Evolutionary conservation across 2,888 invertebrate genomes (phyloP).

Genomic region (Scaptomyza reducta): DNA sequence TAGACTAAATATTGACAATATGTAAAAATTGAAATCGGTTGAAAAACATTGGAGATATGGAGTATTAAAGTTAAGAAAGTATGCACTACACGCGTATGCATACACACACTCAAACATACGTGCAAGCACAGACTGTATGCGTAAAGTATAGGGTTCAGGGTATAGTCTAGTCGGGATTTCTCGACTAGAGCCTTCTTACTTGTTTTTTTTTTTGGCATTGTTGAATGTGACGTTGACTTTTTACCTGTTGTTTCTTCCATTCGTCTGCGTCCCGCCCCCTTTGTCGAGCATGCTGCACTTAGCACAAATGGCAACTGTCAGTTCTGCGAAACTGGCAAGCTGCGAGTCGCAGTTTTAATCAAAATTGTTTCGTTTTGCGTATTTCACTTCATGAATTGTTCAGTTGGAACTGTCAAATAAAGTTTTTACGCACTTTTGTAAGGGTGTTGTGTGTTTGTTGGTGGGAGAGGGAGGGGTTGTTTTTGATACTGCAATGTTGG

Average conservation of each 20-base stretch:
- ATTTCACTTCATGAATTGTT: slow-evolving; percentile 71
- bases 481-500: slow-evolving; percentile 55
- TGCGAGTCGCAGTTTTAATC: slow-evolving; percentile 74
- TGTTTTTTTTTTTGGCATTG: slow-evolving; percentile 21
- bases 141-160: no score
- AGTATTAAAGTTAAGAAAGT: no score
- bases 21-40: no score
- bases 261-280: not conserved
- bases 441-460: not conserved
- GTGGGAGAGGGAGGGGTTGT: slow-evolving; percentile 3
- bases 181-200: no score
- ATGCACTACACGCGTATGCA: no score
- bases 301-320: slow-evolving; percentile 63
- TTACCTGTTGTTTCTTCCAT: slow-evolving; percentile 13
- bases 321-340: slow-evolving; percentile 49
- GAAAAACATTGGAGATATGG: no score
- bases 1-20: no score
- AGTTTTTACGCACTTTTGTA: slow-evolving; percentile 67
- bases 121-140: no score
- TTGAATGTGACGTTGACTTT: slow-evolving; percentile 18
- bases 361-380: slow-evolving; percentile 70
- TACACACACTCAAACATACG: no score
- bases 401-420: slow-evolving; percentile 78
- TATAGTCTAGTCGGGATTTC: no score
- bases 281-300: slow-evolving; percentile 32